These are phyloP conservation scores for Lophura nycthemera DNA, from an alignment of 2,113 vertebrate genomes.

Conservation along the genomic window DNA sequence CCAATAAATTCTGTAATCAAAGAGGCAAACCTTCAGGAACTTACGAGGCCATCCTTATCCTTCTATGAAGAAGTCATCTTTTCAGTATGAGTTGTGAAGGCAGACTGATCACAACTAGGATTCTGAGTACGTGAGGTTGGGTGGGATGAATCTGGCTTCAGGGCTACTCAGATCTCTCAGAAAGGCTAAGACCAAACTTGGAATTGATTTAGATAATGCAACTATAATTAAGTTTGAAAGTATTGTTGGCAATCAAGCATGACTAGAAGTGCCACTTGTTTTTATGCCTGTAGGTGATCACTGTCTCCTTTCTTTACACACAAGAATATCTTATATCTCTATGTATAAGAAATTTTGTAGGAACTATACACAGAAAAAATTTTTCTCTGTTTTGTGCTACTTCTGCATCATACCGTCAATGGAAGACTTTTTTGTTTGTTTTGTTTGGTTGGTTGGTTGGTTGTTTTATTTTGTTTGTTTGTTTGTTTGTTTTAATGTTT, in stretches of 20 bases:
- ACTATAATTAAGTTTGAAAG: not conserved
- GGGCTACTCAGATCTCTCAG: not conserved
- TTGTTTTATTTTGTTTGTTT: not conserved
- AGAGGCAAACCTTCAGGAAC: not conserved
- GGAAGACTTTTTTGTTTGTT: not conserved
- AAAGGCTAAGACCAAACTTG: not conserved
- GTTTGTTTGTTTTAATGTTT: not conserved
- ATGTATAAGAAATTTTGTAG: not conserved
- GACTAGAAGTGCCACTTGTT: not conserved
- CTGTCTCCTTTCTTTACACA: rapidly evolving
- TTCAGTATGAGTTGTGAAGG: not conserved
- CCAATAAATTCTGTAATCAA: not conserved
- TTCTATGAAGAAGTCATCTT: not conserved
- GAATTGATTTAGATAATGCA: not conserved
- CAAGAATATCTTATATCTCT: not conserved
- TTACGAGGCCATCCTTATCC: not conserved
- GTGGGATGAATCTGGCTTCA: not conserved
- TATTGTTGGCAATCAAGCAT: not conserved
- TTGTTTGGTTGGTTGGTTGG: not conserved
- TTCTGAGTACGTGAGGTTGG: not conserved
- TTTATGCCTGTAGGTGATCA: not conserved
- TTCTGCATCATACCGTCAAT: not conserved
- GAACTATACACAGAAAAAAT: not conserved
- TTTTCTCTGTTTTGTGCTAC: not conserved
- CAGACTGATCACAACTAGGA: not conserved